A percentile compares a stretch with the other conserved stretches of the same genome.
These are phyloP conservation scores for Mimachlamys varia DNA, from an alignment of 2,888 invertebrate species.

Conservation along the genomic window DNA sequence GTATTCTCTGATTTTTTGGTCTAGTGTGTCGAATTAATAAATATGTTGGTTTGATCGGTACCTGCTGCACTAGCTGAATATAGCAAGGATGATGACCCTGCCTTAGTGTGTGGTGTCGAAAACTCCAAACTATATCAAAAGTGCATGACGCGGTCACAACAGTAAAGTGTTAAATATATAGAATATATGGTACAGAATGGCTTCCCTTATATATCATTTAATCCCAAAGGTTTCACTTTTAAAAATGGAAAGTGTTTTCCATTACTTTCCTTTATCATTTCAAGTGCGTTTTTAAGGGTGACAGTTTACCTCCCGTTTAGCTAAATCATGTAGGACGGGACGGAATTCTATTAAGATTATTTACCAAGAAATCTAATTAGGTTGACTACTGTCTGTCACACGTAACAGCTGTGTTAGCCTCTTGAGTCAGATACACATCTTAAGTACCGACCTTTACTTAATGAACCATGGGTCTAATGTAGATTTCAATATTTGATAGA, in stretches of 20 bases:
- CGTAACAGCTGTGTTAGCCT: neutral
- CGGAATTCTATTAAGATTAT: conserved; percentile 1
- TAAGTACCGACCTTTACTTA: neutral
- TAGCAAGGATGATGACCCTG: too few relatives aligned
- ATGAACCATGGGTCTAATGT: neutral
- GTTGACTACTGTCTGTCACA: neutral
- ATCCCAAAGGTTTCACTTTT: neutral
- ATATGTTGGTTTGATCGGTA: too few relatives aligned
- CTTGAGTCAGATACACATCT: conserved; percentile 3
- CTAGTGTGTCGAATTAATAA: too few relatives aligned
- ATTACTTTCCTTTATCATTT: neutral
- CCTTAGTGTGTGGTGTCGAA: too few relatives aligned
- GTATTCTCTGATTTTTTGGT: too few relatives aligned
- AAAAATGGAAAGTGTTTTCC: neutral
- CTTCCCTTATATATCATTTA: neutral
- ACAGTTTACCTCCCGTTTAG: neutral
- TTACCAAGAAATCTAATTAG: conserved; percentile 3
- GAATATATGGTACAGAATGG: neutral
- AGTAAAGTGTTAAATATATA: neutral
- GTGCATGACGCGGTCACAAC: neutral
- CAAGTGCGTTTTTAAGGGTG: neutral
- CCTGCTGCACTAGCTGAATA: too few relatives aligned
- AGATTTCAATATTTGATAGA: conserved; percentile 31
- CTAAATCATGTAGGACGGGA: neutral
- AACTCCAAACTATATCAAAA: neutral